phyloP scores from a whole-genome alignment of 2,888 invertebrate genomes.

The Pyrgus malvae region DNA sequence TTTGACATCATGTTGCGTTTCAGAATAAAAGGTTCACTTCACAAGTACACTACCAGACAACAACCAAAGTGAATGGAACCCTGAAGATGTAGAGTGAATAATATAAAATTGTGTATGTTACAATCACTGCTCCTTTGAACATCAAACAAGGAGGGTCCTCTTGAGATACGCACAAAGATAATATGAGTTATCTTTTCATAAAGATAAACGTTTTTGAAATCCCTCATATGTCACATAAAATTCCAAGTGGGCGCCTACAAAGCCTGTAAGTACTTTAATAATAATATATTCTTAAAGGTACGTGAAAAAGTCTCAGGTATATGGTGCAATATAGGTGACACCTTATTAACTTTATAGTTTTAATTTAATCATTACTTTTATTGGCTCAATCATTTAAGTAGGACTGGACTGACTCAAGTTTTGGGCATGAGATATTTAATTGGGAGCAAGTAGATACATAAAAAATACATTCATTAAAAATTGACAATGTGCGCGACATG shows the following conservation, averaged over 20 bases:
- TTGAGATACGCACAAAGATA: constrained; percentile 31
- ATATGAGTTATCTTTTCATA: constrained; percentile 28
- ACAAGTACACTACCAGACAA: background rate
- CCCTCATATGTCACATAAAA: constrained; percentile 2
- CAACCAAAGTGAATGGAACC: too few species aligned
- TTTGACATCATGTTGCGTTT: too few species aligned
- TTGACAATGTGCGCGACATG: too few species aligned
- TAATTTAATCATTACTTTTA: too few species aligned
- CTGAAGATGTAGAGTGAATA: too few species aligned
- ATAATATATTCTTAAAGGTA: background rate
- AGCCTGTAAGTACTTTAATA: constrained; percentile 8
- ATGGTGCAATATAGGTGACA: background rate
- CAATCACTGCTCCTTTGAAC: background rate
- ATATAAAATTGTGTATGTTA: background rate
- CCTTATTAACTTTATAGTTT: too few species aligned
- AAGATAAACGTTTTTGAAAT: constrained; percentile 15
- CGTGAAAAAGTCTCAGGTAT: background rate
- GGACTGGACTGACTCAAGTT: too few species aligned
- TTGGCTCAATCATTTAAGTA: too few species aligned
- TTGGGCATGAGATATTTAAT: too few species aligned
- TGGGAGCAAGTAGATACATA: too few species aligned
- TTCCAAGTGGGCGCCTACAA: background rate
- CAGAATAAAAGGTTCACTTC: too few species aligned
- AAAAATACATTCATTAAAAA: too few species aligned
- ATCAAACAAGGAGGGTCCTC: background rate